Conservation (phyloP, 2,888 invertebrate genomes). For the Limnephilus lunatus region DNA sequence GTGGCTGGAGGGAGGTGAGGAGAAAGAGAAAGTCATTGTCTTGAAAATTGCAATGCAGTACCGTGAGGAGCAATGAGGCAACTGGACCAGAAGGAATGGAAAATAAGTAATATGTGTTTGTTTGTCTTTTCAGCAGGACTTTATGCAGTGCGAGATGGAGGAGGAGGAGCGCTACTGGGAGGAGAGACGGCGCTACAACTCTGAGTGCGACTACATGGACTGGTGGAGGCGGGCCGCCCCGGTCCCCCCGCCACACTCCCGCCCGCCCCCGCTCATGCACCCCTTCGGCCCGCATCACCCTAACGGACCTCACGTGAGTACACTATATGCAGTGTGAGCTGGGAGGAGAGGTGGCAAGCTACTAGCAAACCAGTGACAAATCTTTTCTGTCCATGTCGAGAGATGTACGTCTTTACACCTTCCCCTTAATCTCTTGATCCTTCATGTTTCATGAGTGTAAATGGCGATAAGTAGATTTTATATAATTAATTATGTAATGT, state of each 20-base stretch:
- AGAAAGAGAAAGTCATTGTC: too few species aligned
- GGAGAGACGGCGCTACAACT: conserved; percentile 84
- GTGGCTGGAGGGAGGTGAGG: too few species aligned
- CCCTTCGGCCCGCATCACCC: conserved; percentile 65
- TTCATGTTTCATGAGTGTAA: background rate
- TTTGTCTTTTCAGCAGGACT: background rate
- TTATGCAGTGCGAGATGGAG: conserved; percentile 77
- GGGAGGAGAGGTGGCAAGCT: too few species aligned
- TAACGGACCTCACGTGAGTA: conserved; percentile 59
- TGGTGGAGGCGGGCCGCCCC: conserved; percentile 75
- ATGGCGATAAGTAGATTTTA: background rate
- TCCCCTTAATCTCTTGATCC: too few species aligned
- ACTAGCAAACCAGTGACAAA: too few species aligned
- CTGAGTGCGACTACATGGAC: conserved; percentile 78
- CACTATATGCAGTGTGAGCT: background rate
- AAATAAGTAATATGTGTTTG: too few species aligned
- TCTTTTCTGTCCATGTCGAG: too few species aligned
- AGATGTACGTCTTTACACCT: too few species aligned
- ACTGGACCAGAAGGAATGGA: too few species aligned
- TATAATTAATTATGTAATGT: conserved; percentile 12
- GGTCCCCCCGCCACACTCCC: conserved; percentile 72
- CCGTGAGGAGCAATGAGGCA: too few species aligned
- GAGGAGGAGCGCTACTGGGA: conserved; percentile 94
- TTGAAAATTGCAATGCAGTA: too few species aligned
- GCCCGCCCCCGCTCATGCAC: conserved; percentile 72